Percentiles rank a stretch among this genome's conserved stretches.
These are phyloP conservation scores for Caenorhabditis afra DNA, from an alignment of 2,888 invertebrate species.

Conservation along the genomic window DNA sequence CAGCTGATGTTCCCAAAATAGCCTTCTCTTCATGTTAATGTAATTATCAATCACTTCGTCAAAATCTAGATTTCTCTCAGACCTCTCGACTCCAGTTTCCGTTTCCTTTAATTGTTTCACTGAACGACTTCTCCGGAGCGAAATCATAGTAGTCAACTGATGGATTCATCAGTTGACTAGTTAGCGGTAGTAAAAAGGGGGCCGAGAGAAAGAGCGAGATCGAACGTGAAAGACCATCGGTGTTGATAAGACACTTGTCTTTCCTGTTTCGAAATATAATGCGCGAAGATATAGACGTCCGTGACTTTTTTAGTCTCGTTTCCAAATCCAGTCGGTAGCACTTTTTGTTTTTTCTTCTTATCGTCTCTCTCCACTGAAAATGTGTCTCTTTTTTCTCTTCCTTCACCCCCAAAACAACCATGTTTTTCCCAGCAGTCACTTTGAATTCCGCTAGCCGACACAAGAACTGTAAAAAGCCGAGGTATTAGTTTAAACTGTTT, in stretches of 20 bases:
- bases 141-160: not conserved
- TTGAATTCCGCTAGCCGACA: not conserved
- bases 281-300: conserved; percentile 19
- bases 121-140: not conserved
- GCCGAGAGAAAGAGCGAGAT: conserved; percentile 28
- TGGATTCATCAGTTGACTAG: conserved; percentile 32
- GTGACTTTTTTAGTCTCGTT: conserved; percentile 1
- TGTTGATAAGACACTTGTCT: conserved; percentile 44
- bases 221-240: conserved; percentile 56
- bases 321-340: conserved; percentile 17
- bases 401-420: conserved; percentile 4
- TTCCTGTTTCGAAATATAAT: conserved; percentile 46
- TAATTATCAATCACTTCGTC: conserved; percentile 33
- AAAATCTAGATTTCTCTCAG: conserved; percentile 8
- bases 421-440: conserved; percentile 11
- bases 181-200: not conserved
- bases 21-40: conserved; percentile 9
- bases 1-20: conserved; percentile 41
- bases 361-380: not conserved
- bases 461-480: conserved; percentile 1
- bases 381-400: too few relatives aligned
- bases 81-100: not conserved
- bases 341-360: conserved; percentile 9
- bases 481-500: conserved; percentile 5
- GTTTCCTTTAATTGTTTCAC: conserved; percentile 8